phyloP scores from a whole-genome alignment of 2,113 vertebrate species.

The Amblyopsis rosae region DNA sequence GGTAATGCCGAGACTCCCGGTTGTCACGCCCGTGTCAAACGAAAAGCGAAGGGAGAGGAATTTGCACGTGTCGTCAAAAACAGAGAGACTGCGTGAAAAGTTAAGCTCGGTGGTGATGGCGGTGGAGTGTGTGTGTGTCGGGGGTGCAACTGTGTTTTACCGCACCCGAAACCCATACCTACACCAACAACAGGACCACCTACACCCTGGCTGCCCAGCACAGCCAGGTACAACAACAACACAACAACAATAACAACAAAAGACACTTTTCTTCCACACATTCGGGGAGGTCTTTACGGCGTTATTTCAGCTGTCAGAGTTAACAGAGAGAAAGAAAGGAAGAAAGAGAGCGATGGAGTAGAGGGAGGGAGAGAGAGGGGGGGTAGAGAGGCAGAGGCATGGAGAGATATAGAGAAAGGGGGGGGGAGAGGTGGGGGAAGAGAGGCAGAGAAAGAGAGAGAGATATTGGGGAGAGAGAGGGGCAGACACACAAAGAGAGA shows the following conservation, averaged over 20 bases:
- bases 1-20: constrained; percentile 54
- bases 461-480: background rate
- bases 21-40: constrained; percentile 1
- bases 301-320: constrained; percentile 2
- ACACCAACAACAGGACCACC: too few relatives aligned
- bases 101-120: background rate
- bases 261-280: background rate
- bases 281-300: background rate
- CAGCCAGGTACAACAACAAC: background rate
- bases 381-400: background rate
- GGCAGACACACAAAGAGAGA: background rate
- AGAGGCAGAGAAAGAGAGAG: constrained; percentile 14
- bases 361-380: background rate
- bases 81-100: constrained; percentile 1
- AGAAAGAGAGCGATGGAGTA: background rate
- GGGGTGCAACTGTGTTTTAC: too few relatives aligned
- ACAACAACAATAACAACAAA: background rate
- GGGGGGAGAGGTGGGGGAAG: background rate
- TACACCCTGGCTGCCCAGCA: too few relatives aligned
- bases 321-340: background rate
- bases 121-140: too few relatives aligned
- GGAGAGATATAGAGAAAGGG: background rate
- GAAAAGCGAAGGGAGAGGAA: background rate
- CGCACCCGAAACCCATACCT: too few relatives aligned
- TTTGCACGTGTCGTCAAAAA: background rate